Conservation (phyloP, 2,113 vertebrate genomes). For the Ceyx margarethae region DNA sequence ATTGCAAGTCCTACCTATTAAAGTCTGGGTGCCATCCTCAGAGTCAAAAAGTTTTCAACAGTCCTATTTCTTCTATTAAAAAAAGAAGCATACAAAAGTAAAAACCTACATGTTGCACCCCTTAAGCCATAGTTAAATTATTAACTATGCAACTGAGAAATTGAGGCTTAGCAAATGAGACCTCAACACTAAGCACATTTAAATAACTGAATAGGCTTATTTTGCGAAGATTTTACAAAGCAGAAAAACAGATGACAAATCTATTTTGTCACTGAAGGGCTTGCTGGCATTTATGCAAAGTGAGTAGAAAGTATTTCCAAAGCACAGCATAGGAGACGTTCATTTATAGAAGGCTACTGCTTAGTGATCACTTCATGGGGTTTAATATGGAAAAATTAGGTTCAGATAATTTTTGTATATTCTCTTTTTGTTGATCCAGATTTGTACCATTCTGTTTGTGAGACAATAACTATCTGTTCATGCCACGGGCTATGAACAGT, state of each 20-base stretch:
- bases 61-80: background rate
- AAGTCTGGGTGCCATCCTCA: background rate
- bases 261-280: background rate
- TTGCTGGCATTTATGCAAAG: background rate
- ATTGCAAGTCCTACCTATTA: background rate
- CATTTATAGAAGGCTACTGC: background rate
- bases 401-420: background rate
- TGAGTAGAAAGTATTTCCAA: background rate
- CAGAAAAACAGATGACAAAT: background rate
- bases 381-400: background rate
- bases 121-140: background rate
- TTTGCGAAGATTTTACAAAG: background rate
- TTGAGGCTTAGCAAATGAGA: background rate
- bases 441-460: background rate
- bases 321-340: rapidly evolving
- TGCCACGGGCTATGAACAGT: background rate
- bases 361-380: background rate
- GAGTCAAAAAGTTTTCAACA: background rate
- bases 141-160: background rate
- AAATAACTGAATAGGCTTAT: background rate
- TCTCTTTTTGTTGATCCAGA: background rate
- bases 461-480: background rate
- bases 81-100: background rate
- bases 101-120: background rate
- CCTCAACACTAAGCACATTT: background rate